Evolutionary conservation across 2,797 vertebrate species (phyloP), one percentile per base, ranked within the genome.

Genomic region (Acridotheres tristis): DNA sequence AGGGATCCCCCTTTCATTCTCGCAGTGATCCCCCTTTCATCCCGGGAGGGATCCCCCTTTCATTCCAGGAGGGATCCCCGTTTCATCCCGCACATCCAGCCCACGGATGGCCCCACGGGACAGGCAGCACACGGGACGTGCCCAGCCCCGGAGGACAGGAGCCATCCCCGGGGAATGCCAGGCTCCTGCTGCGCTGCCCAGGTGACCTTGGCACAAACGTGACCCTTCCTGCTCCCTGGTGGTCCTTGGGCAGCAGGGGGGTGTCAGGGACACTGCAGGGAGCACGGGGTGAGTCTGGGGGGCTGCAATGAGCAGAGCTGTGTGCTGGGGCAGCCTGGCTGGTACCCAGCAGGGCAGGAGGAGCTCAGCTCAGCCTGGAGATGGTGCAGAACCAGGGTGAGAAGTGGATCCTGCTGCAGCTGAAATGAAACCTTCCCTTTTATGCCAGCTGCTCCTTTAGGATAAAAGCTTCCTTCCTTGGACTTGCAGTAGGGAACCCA

Each of bases 221-320:
- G 25, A 5, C 34, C 43, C 42, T 16, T n/a, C 40, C 43, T 50
- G 51, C 29, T 38, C 32, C 23, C 53, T 69, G 27, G 29, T 7
- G 65, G 65, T 50, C 66, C 43, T 16, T 14, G 27, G 75, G 21
- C 26, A 32, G 43, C 16, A 27, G 4, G 5, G 23, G 43, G 34
- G 6, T 30, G 13, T 6, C 47, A 32, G 32, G 32, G 5, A 7
- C 25, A 3, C 36, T n/a, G 53, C 21, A 25, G 62, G 38, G 36
- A 68, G 30, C n/a, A 36, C 1, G 0, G 53, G 22, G 13, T 5
- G 10, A 7, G 7, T 27, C 13, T 2, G 16, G 7, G 7, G 18
- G 27, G 29, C 10, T 40, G 57, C 57, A 36, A 34, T 27, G 10
- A n/a, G 21, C 2, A 10, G 48, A 10, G 19, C 9, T 5, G 3